phyloP scores from a whole-genome alignment of 1,140 invertebrate genomes.

The Mactra quadrangularis region DNA sequence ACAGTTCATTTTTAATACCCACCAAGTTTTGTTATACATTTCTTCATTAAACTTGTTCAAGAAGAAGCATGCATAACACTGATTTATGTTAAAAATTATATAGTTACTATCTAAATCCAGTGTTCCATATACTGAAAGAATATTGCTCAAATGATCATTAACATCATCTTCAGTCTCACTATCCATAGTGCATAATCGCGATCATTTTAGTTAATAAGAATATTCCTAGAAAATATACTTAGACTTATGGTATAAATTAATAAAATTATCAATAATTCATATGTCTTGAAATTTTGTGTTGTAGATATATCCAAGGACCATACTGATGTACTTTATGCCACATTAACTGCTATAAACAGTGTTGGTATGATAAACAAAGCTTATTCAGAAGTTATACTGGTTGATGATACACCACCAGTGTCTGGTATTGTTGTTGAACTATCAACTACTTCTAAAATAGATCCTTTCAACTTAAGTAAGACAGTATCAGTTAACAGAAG shows the following conservation, averaged over 20 bases:
- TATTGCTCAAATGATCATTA: too few relatives aligned
- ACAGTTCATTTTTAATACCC: not conserved
- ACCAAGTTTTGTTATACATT: not conserved
- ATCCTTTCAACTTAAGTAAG: constrained; percentile 31
- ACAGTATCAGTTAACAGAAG: constrained; percentile 57
- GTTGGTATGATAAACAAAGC: constrained; percentile 60
- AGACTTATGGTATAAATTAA: too few relatives aligned
- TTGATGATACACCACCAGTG: constrained; percentile 67
- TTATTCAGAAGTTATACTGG: constrained; percentile 62
- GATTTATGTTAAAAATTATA: too few relatives aligned
- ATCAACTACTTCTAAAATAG: constrained; percentile 54
- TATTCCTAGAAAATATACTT: too few relatives aligned
- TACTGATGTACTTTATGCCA: constrained; percentile 62
- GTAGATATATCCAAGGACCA: constrained; percentile 28
- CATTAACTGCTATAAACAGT: constrained; percentile 66
- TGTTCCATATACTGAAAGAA: too few relatives aligned
- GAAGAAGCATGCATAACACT: too few relatives aligned
- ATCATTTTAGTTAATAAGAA: too few relatives aligned
- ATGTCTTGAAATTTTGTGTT: not conserved
- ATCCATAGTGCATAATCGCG: too few relatives aligned
- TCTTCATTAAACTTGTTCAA: not conserved
- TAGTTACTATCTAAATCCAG: too few relatives aligned
- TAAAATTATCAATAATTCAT: not conserved
- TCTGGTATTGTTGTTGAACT: constrained; percentile 67
- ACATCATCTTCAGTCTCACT: too few relatives aligned